Base-by-base conservation (phyloP, 1,140 invertebrate species). In the Daktulosphaira vitifoliae region DNA sequence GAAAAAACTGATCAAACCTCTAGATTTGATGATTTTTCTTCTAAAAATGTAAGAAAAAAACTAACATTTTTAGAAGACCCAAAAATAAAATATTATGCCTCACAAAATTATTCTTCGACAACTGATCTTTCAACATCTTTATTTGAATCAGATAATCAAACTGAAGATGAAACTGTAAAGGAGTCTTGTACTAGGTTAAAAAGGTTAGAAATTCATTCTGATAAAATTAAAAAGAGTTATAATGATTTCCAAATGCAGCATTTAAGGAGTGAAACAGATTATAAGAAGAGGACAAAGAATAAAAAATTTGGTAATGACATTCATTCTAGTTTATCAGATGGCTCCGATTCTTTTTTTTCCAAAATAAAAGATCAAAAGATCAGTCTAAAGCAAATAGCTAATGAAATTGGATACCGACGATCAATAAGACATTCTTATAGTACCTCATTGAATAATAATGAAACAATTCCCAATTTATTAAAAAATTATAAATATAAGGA, bases 151-250 rank as follows among this genome's bases (percentile, higher is more conserved):
- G 56, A 62, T 29, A 62, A 62, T 22, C 18, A 25, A n/a, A 62
- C 56, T n/a, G 56, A 62, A 48, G 56, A 62, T 48, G 56, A 62
- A 9, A 59, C 26, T 8, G 22, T 59, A 29, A 3, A 59, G 46
- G 42, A 33, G 15, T 38, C 56, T 1, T 5, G 16, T 11, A 29
- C 16, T 7, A 62, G 18, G 20, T 15, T 29, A 2, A 62, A 62
- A 22, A 9, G 16, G 7, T 46, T 62, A 33, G 56, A 46, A 46
- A 20, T 22, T 0, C 29, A 48, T 20, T 20, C 39, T 2, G 25
- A 22, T 11, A 46, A 62, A 48, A 8, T 62, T 3, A 16, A 48
- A 62, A n/a, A 48, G 15, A 46, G 46, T 1, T 48, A 46, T 2
- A 46, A 48, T 46, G n/a, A 18, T 18, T 29, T 26, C 6, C 23